A percentile compares a stretch with the other conserved stretches of the same genome.
phyloP scores from a whole-genome alignment of 1,140 invertebrate genomes.

The Proales similis region DNA sequence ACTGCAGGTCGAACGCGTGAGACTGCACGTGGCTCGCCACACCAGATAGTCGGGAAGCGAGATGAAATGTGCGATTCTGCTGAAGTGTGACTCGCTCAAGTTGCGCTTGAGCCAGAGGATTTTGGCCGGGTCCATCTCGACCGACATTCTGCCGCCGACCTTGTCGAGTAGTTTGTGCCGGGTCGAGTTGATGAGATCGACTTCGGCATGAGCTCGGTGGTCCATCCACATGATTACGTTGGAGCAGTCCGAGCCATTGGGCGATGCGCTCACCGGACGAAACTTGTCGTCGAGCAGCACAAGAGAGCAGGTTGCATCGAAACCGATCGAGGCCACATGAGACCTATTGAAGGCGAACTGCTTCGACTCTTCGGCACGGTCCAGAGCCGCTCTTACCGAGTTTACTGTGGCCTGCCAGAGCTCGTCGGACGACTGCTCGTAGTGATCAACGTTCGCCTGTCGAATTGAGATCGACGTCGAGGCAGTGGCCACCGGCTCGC shows the following conservation, averaged over 20 bases:
- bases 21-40: constrained; percentile 73
- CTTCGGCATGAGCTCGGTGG: constrained; percentile 74
- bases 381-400: constrained; percentile 59
- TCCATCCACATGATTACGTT: constrained; percentile 97
- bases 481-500: constrained; percentile 61
- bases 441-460: constrained; percentile 68
- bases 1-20: constrained; percentile 73
- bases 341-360: constrained; percentile 60
- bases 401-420: constrained; percentile 71
- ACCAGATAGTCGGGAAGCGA: constrained; percentile 89
- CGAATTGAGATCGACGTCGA: constrained; percentile 66
- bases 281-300: constrained; percentile 68
- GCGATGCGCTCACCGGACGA: constrained; percentile 58
- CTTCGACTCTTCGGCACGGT: constrained; percentile 52
- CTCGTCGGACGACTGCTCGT: constrained; percentile 83
- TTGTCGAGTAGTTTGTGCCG: constrained; percentile 69
- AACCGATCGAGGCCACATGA: constrained; percentile 62
- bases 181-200: constrained; percentile 69
- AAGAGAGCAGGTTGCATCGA: constrained; percentile 90
- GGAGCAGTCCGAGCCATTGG: constrained; percentile 60
- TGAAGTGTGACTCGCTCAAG: constrained; percentile 60
- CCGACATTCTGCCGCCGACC: constrained; percentile 80
- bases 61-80: constrained; percentile 67
- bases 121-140: constrained; percentile 92
- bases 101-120: constrained; percentile 83